These are phyloP conservation scores for Oreochromis mossambicus DNA, from an alignment of 2,797 vertebrate species.

Conservation along the genomic window DNA sequence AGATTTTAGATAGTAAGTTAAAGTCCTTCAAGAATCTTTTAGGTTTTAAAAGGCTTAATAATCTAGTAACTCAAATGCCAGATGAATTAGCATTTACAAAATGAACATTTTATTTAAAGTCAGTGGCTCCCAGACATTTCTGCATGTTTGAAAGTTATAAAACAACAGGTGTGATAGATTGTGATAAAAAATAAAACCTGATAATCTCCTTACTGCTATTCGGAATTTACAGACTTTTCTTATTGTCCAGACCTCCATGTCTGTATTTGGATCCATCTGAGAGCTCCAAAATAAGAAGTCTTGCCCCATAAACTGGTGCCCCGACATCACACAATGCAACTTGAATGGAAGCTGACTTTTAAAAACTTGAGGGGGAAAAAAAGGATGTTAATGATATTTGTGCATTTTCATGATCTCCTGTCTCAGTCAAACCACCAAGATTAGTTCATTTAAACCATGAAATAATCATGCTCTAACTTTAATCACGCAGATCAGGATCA, in stretches of 20 bases:
- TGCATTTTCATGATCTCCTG: not conserved
- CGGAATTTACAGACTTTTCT: not conserved
- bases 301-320: rapidly evolving
- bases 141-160: not conserved
- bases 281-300: not conserved
- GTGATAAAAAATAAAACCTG: not conserved
- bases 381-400: not conserved
- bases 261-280: not conserved
- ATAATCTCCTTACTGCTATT: not conserved
- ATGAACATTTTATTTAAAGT: not conserved
- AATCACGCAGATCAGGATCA: not conserved
- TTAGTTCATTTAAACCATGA: not conserved
- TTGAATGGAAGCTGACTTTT: not conserved
- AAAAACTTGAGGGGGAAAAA: not conserved
- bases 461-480: not conserved
- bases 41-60: not conserved
- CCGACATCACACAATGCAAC: not conserved
- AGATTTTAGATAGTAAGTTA: not conserved
- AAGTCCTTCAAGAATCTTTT: not conserved
- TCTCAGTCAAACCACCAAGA: not conserved
- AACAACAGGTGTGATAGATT: not conserved
- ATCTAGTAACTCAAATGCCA: not conserved
- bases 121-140: not conserved
- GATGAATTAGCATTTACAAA: not conserved
- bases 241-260: not conserved